Base-by-base conservation (phyloP, 1,140 invertebrate species). In the Phymastichus coffea region DNA sequence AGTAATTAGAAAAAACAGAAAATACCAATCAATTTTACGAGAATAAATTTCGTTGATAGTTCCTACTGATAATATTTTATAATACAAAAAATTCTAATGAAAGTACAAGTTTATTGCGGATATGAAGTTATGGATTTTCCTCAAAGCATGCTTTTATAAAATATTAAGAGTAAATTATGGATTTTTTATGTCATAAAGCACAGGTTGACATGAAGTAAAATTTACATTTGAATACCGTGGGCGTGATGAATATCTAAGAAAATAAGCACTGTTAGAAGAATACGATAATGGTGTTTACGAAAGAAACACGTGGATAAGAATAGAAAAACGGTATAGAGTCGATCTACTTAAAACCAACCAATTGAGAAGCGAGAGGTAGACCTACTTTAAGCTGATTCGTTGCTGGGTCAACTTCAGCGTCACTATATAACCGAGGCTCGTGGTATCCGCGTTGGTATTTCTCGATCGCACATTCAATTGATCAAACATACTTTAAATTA, bases 351-450 rank as follows among this genome's bases (percentile, higher is more conserved):
- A 37, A 10, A 46, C 20, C 28, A 46, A 28, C 74, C 72, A 75
- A 76, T 76, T 19, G n/a, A 15, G 38, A 3, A 26, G 8, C 14
- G 12, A 25, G 43, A 59, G 47, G 30, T 60, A 28, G 70, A 48
- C 67, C 68, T 53, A 74, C 72, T 75, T 74, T 7, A n/a, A 46
- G 4, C 38, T 28, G 41, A 75, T 72, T 75, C 69, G 73, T 43
- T 40, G 38, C 35, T 47, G 23, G 53, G 63, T 65, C 46, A 67
- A 70, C 66, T 68, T 70, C 63, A 52, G 57, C 59, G 55, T 28
- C 41, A 28, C 65, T 76, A 76, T 76, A 76, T 74, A 63, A 69
- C 67, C 52, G 55, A 46, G 63, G 52, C 30, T 49, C 43, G 19
- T 19, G 20, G 28, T 22, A 55, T 35, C 35, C 35, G 38, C 48